Base-by-base conservation (phyloP, 2,113 vertebrate species). In the Ictalurus furcatus region DNA sequence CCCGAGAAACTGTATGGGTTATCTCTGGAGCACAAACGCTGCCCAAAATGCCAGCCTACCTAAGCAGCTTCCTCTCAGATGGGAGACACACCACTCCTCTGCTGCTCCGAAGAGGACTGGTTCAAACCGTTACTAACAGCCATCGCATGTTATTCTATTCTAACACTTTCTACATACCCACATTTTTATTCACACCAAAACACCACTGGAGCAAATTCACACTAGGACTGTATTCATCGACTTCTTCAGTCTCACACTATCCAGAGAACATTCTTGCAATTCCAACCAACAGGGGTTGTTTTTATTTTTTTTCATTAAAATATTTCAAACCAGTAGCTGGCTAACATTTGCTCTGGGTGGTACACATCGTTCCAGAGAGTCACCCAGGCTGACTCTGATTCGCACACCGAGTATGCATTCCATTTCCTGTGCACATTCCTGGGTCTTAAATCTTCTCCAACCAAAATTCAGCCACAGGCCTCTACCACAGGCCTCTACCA, bases 361-460 rank as follows among this genome's bases (percentile, higher is more conserved):
- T 61, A 90, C 23, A 83, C 54, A 91, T 87, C 92, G 94, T 93
- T 94, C 93, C 92, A 92, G 74, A 16, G 87, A 93, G 90, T 92
- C 88, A 92, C 87, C 69, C 85, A 93, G 84, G 88, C 90, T 81
- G 88, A 89, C 88, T 86, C 89, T 19, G 90, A 94, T 93, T 88
- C 89, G 88, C 85, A 92, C 91, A 92, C 93, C 91, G 93, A 94
- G 93, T 89, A 94, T 93, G 92, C 90, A n/a, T 85, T 74, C 87
- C 28, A 91, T 93, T 95, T 95, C 94, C 94, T 89, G 84, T 92
- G 92, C 86, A 94, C 80, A 80, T 88, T 91, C 58, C 87, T 90
- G 76, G 90, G 59, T 48, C 56, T 71, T 65, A 44, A 44, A 69
- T n/a, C 30, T 61, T 34, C 28, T 78, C 71, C 85, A 58, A 59